Percentiles rank a stretch among this genome's conserved stretches.
Evolutionary conservation across 2,888 invertebrate species (phyloP).

Genomic region (Pristionchus arcanus): DNA sequence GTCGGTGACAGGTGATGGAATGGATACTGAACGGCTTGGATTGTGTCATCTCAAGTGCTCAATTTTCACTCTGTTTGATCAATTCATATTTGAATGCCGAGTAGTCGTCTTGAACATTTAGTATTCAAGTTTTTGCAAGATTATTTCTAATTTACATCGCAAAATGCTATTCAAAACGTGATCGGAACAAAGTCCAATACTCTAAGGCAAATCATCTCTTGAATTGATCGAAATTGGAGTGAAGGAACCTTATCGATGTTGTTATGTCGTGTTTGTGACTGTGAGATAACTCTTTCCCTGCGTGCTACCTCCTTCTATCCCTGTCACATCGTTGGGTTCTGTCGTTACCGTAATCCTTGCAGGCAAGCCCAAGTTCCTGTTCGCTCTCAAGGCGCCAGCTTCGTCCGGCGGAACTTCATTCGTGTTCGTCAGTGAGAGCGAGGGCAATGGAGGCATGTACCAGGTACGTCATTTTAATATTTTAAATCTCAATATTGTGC

Average conservation of each 20-base stretch:
- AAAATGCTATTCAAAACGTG: no score
- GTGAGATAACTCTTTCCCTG: background rate
- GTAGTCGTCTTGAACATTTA: no score
- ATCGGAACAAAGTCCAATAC: no score
- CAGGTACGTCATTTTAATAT: background rate
- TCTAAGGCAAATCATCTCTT: no score
- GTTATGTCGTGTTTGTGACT: background rate
- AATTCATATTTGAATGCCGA: background rate
- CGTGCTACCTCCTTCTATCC: background rate
- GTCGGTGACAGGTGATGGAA: background rate
- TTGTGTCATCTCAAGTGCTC: background rate
- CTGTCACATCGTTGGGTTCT: background rate
- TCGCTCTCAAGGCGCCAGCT: slow-evolving; percentile 71
- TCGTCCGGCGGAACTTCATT: slow-evolving; percentile 72
- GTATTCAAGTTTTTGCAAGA: no score
- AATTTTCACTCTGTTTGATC: background rate
- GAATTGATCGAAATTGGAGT: no score
- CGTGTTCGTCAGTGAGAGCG: slow-evolving; percentile 68
- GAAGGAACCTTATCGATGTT: background rate
- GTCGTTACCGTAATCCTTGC: background rate
- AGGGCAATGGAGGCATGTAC: slow-evolving; percentile 65
- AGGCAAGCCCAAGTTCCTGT: slow-evolving; percentile 77
- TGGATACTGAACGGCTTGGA: background rate
- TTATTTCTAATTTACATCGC: no score
- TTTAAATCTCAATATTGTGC: background rate